Evolutionary conservation across 2,888 invertebrate species (phyloP).

Genomic region (Polia nebulosa): DNA sequence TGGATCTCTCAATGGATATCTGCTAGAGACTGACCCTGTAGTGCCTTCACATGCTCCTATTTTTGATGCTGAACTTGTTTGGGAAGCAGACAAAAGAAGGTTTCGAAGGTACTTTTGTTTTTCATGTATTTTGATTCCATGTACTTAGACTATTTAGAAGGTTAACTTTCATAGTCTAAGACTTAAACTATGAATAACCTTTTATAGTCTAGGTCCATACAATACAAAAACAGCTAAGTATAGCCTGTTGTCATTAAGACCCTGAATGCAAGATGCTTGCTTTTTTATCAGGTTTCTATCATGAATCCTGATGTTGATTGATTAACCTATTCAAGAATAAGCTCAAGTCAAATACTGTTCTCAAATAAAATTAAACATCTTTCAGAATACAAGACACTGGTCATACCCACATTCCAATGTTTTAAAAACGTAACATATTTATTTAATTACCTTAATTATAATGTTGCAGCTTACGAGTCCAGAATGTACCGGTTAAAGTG

Average conservation of each 20-base stretch:
- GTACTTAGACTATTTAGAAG: no score
- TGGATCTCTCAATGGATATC: conserved; percentile 92
- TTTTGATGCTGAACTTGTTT: conserved; percentile 94
- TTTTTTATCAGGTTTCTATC: not conserved
- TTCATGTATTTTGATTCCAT: not conserved
- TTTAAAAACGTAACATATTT: not conserved
- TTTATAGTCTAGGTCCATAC: no score
- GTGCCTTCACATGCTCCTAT: conserved; percentile 91
- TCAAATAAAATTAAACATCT: not conserved
- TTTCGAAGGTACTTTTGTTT: conserved; percentile 90
- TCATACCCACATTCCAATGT: not conserved
- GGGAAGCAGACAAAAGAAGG: conserved; percentile 94
- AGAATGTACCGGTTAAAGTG: conserved; percentile 94
- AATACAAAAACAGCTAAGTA: not conserved
- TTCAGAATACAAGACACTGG: not conserved
- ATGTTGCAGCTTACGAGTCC: conserved; percentile 92
- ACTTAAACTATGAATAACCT: no score
- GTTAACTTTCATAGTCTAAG: no score
- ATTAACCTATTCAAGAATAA: not conserved
- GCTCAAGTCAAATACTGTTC: not conserved
- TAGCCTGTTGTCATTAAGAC: not conserved
- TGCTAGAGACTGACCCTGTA: conserved; percentile 93
- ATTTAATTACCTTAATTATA: no score
- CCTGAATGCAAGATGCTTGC: not conserved
- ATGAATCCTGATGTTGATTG: not conserved